Percentiles rank a stretch among this genome's conserved stretches.
phyloP scores from a whole-genome alignment of 2,888 invertebrate genomes.

The Pheosia gnoma region DNA sequence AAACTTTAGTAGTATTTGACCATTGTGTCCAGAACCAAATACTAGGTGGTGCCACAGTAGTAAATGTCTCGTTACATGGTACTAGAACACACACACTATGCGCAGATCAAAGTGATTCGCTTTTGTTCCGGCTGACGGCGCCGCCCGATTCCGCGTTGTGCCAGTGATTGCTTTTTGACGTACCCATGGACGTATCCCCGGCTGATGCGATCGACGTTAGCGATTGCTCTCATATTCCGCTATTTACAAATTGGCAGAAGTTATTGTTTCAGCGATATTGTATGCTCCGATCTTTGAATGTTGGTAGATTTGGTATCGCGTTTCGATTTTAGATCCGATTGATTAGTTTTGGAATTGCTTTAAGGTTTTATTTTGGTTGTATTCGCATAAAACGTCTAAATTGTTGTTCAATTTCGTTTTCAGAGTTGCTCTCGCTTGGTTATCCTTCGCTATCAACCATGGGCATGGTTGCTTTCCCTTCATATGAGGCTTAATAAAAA shows the following conservation, averaged over 20 bases:
- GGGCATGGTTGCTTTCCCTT: too few species aligned
- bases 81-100: constrained; percentile 40
- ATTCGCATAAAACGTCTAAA: too few species aligned
- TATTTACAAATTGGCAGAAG: constrained; percentile 41
- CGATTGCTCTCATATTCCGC: constrained; percentile 27
- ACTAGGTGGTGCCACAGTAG: neutral
- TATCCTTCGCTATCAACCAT: too few species aligned
- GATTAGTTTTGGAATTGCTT: neutral
- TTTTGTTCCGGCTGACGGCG: constrained; percentile 72
- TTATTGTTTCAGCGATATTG: constrained; percentile 40
- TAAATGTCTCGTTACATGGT: constrained; percentile 23
- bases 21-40: neutral
- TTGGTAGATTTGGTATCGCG: neutral
- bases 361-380: too few species aligned
- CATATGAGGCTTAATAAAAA: too few species aligned
- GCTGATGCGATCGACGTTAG: constrained; percentile 42
- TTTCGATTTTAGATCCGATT: neutral
- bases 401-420: too few species aligned
- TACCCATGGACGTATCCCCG: constrained; percentile 48
- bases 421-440: too few species aligned
- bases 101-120: constrained; percentile 74
- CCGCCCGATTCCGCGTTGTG: constrained; percentile 67
- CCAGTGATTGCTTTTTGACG: constrained; percentile 74
- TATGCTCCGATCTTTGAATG: constrained; percentile 22
- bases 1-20: neutral